Conservation (phyloP, 2,888 invertebrate species). For the Amphipyra berbera region DNA sequence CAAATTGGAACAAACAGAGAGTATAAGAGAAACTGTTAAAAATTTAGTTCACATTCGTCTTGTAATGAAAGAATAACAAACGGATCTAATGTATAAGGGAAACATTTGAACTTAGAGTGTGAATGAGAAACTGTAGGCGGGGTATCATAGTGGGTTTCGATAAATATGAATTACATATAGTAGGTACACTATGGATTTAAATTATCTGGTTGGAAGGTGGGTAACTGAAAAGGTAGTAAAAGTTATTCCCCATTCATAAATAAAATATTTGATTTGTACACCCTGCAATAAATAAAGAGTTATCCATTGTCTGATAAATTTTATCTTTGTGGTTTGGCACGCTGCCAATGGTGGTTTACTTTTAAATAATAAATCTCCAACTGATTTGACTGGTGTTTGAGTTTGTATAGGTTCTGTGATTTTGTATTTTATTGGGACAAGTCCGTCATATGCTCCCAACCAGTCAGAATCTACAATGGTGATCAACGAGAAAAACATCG, state of each 20-base stretch:
- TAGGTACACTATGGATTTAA: too few relatives aligned
- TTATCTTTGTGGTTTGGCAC: conserved; percentile 34
- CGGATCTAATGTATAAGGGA: not conserved
- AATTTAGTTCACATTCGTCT: conserved; percentile 3
- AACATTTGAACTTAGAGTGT: not conserved
- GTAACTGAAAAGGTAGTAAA: not conserved
- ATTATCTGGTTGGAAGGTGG: too few relatives aligned
- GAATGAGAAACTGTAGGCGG: not conserved
- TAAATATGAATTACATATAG: too few relatives aligned
- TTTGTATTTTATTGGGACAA: too few relatives aligned
- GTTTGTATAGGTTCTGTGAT: not conserved
- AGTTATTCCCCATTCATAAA: conserved; percentile 7
- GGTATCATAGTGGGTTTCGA: not conserved
- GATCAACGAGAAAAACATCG: too few relatives aligned
- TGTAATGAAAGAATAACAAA: conserved; percentile 10
- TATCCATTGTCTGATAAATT: conserved; percentile 24
- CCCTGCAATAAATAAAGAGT: conserved; percentile 21
- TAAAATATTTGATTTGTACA: conserved; percentile 29
- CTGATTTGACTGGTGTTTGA: conserved; percentile 9
- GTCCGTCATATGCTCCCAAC: too few relatives aligned
- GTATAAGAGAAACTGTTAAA: conserved; percentile 8
- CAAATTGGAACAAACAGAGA: conserved; percentile 11
- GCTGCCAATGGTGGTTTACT: conserved; percentile 19
- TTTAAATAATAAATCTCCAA: conserved; percentile 23
- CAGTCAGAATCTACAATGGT: too few relatives aligned